Base-by-base conservation (phyloP, 2,888 invertebrate species). In the Pyrocoelia pectoralis region DNA sequence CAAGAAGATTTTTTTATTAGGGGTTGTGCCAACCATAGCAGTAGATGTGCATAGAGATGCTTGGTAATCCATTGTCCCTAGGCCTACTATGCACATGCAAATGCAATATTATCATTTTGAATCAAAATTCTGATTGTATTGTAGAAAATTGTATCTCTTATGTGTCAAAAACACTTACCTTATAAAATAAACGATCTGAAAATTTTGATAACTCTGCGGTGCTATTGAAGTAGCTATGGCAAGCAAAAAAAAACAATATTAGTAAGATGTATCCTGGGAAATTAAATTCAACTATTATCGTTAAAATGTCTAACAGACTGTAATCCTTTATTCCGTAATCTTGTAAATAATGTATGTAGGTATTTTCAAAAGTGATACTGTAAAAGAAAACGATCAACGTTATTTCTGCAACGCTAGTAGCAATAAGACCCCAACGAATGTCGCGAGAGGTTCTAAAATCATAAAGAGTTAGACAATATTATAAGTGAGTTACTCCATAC, bases 161-260 rank as follows among this genome's bases (percentile, higher is more conserved):
- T 5, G 3, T 24, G 6, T 24, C 24, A 6, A 6, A 24, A 3
- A 24, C 6, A 24, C 24, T 6, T 43, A 43, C 43, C 43, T 43
- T 6, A 43, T 43, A 43, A 14, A 43, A 43, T 13, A 14, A 9
- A n/a, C 43, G 43, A 43, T 43, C 43, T 2, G 43, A 43, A 43
- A 43, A 43, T 8, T 12, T 2, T 4, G 12, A 4, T 9, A 43
- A 3, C 13, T 13, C 43, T 12, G 43, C 8, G 8, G 43, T 43
- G 15, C 6, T 13, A 14, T 43, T 43, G 1, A n/a, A 14, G 8
- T 43, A 43, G 13, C 2, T 13, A 13, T 43, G n/a, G 43, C 8
- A 43, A 14, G 8, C 13, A 43, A 13, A 43, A 43, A 13, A 14
- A n/a, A 43, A 1, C 43, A 43, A 14, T n/a, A n/a, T n/a, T n/a